phyloP scores from a whole-genome alignment of 35 echinoderm and acorn worm genomes.

The Amphiura filiformis region DNA sequence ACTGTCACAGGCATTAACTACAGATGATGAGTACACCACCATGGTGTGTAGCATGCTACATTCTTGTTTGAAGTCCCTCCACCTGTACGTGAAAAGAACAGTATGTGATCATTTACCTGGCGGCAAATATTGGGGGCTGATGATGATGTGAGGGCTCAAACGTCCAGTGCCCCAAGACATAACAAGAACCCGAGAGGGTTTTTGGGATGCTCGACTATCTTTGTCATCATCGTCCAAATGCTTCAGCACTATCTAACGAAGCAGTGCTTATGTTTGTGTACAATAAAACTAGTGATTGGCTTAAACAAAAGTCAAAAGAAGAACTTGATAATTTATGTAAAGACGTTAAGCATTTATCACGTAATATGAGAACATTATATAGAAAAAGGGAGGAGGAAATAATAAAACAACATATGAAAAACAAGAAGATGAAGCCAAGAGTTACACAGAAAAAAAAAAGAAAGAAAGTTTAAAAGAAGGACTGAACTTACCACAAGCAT shows the following conservation, averaged over 20 bases:
- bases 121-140: conserved; percentile 17
- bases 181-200: conserved; percentile 33
- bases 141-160: neutral
- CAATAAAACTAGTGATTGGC: neutral
- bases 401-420: neutral
- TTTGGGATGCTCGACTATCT: conserved; percentile 24
- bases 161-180: neutral
- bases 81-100: neutral
- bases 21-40: no score
- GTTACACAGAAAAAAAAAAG: neutral
- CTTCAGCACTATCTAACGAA: conserved; percentile 18
- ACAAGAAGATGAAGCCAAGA: neutral
- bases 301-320: neutral
- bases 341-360: neutral
- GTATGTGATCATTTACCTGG: neutral
- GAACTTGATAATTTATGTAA: neutral
- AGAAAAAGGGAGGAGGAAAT: neutral
- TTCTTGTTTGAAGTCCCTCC: no score
- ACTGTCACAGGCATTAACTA: no score
- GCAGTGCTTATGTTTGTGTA: neutral
- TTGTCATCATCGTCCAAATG: conserved; percentile 1
- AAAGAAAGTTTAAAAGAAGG: neutral
- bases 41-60: no score
- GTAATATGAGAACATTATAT: neutral
- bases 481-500: conserved; percentile 19